Percentiles rank a stretch among this genome's conserved stretches.
These are phyloP conservation scores for Aleiodes leptofemur DNA, from an alignment of 2,888 invertebrate species.

Conservation along the genomic window DNA sequence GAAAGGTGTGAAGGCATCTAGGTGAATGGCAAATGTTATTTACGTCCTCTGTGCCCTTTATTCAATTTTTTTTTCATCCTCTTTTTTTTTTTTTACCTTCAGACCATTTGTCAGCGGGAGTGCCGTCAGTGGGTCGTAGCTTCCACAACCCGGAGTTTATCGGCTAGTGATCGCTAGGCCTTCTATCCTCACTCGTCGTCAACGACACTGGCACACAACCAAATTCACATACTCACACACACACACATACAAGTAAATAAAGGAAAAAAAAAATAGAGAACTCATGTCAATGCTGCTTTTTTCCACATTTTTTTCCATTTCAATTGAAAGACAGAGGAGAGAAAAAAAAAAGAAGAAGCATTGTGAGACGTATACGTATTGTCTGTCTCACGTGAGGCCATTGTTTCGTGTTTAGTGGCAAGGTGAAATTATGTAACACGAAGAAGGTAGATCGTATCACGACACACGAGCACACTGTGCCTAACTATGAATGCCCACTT, in stretches of 20 bases:
- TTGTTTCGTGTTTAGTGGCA: slow-evolving; percentile 71
- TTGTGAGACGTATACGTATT: slow-evolving; percentile 24
- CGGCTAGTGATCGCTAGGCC: slow-evolving; percentile 50
- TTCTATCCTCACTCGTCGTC: slow-evolving; percentile 25
- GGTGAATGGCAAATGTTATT: slow-evolving; percentile 46
- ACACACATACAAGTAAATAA: too few species aligned
- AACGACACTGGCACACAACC: neutral
- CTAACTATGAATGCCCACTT: slow-evolving; percentile 60
- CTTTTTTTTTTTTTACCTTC: slow-evolving; percentile 25
- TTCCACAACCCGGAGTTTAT: slow-evolving; percentile 47
- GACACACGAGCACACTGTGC: slow-evolving; percentile 58
- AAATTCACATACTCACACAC: neutral
- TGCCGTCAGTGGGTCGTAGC: slow-evolving; percentile 53
- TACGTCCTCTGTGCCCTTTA: slow-evolving; percentile 34
- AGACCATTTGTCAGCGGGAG: slow-evolving; percentile 46
- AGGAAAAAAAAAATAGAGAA: slow-evolving; percentile 5
- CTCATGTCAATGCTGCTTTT: slow-evolving; percentile 36
- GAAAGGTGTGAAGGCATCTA: slow-evolving; percentile 36
- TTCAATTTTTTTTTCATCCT: neutral
- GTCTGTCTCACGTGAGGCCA: slow-evolving; percentile 67
- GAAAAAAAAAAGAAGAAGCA: slow-evolving; percentile 26
- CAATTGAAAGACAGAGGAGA: slow-evolving; percentile 3
- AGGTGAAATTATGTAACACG: slow-evolving; percentile 71
- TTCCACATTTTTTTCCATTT: slow-evolving; percentile 19
- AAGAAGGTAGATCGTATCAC: slow-evolving; percentile 65